These are phyloP conservation scores for Lycocerus yunnanus DNA, from an alignment of 2,888 invertebrate genomes.

Conservation along the genomic window DNA sequence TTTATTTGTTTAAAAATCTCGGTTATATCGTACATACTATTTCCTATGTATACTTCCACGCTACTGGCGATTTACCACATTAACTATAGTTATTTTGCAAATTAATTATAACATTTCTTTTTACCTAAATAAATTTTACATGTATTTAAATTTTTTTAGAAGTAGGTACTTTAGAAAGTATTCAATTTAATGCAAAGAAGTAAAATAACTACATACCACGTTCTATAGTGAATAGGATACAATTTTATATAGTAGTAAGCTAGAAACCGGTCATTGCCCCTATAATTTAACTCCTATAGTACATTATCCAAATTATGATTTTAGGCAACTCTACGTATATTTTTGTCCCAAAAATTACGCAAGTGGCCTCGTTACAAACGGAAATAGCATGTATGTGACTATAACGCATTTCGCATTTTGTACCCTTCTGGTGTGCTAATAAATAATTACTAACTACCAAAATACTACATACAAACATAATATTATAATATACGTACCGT, in stretches of 20 bases:
- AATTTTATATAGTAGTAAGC: constrained; percentile 15
- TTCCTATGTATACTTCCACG: too few relatives aligned
- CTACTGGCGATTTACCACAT: too few relatives aligned
- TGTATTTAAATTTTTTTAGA: not conserved
- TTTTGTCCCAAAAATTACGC: constrained; percentile 40
- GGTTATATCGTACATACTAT: too few relatives aligned
- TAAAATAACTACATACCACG: not conserved
- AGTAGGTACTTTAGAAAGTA: not conserved
- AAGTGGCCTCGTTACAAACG: constrained; percentile 39
- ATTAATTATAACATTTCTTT: not conserved
- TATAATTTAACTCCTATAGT: constrained; percentile 30
- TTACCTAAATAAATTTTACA: not conserved
- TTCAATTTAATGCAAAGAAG: not conserved
- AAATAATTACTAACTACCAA: not conserved
- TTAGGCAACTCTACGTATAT: constrained; percentile 38
- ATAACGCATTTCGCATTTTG: not conserved
- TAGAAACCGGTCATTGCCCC: constrained; percentile 37
- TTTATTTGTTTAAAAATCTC: not conserved
- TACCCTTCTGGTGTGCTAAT: not conserved
- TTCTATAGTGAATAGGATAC: not conserved
- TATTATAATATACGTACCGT: too few relatives aligned
- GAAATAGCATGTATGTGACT: constrained; percentile 29
- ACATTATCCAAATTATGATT: constrained; percentile 36
- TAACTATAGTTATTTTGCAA: not conserved
- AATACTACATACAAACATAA: too few relatives aligned